Percentiles rank a stretch among this genome's conserved stretches.
Evolutionary conservation across 2,888 invertebrate genomes (phyloP).

Genomic region (Scaptomyza parva): DNA sequence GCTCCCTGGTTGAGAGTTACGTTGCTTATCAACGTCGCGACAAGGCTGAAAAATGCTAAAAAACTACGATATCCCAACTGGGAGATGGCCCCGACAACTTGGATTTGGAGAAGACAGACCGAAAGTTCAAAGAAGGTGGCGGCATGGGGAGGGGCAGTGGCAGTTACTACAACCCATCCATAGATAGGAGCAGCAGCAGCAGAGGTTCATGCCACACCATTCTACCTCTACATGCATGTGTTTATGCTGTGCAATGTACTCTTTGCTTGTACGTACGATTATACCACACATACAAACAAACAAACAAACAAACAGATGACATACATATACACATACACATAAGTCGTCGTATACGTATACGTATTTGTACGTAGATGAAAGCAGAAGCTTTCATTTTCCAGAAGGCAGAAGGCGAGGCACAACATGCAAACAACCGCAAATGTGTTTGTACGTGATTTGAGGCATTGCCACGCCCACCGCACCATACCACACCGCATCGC

Average conservation of each 20-base stretch:
- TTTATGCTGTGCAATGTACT: conserved; percentile 12
- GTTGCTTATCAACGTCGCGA: conserved; percentile 10
- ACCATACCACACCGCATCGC: background rate
- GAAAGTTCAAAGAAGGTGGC: conserved; percentile 1
- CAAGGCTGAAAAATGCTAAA: conserved; percentile 8
- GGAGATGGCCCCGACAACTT: background rate
- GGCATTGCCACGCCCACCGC: conserved; percentile 40
- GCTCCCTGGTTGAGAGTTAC: too few relatives aligned
- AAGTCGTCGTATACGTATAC: too few relatives aligned
- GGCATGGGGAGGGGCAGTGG: too few relatives aligned
- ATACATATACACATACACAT: background rate
- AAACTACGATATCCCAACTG: conserved; percentile 5
- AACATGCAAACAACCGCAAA: conserved; percentile 50
- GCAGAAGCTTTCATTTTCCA: conserved; percentile 1
- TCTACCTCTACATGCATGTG: background rate
- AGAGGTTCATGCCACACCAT: background rate
- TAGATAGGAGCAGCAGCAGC: too few relatives aligned
- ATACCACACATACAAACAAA: background rate
- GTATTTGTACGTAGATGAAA: background rate
- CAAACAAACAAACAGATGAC: background rate
- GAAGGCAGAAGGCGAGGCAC: conserved; percentile 1
- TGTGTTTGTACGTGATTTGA: conserved; percentile 67
- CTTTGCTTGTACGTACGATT: conserved; percentile 2
- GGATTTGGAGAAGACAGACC: background rate
- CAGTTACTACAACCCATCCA: background rate